Percentiles rank a stretch among this genome's conserved stretches.
Conservation (phyloP, 2,797 vertebrate genomes). For the Myotis findleyi region DNA sequence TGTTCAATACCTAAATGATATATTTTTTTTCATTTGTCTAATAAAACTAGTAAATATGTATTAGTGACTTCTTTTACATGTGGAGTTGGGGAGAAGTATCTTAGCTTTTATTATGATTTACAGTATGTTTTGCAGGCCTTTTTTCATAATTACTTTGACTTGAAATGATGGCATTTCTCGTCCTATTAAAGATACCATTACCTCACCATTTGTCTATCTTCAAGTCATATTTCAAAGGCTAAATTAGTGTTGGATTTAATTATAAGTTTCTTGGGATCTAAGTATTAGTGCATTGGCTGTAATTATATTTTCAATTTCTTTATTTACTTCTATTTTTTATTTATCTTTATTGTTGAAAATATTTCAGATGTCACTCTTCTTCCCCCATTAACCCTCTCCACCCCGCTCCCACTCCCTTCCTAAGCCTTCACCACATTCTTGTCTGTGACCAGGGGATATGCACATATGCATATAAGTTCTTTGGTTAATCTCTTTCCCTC, state of each 20-base stretch:
- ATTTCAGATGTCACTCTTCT: too few relatives aligned
- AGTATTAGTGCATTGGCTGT: not conserved
- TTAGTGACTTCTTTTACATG: conserved; percentile 6
- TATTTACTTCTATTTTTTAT: too few relatives aligned
- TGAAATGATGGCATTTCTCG: not conserved
- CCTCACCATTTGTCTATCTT: not conserved
- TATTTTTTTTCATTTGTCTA: not conserved
- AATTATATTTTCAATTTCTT: not conserved
- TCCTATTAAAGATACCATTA: not conserved
- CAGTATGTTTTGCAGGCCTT: not conserved
- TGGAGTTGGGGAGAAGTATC: not conserved
- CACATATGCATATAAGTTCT: too few relatives aligned
- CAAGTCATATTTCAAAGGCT: not conserved
- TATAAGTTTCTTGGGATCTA: not conserved
- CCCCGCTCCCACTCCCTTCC: too few relatives aligned
- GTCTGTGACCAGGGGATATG: too few relatives aligned
- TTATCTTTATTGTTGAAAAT: too few relatives aligned
- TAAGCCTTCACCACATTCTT: too few relatives aligned
- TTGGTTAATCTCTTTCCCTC: too few relatives aligned
- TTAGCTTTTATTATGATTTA: not conserved
- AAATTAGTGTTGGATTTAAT: not conserved
- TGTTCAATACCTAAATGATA: not conserved
- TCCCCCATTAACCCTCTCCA: too few relatives aligned
- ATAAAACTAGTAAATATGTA: not conserved
- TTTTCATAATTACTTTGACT: conserved; percentile 39